A percentile compares a stretch with the other conserved stretches of the same genome.
These are phyloP conservation scores for Arion vulgaris DNA, from an alignment of 1,140 invertebrate species.

Conservation along the genomic window DNA sequence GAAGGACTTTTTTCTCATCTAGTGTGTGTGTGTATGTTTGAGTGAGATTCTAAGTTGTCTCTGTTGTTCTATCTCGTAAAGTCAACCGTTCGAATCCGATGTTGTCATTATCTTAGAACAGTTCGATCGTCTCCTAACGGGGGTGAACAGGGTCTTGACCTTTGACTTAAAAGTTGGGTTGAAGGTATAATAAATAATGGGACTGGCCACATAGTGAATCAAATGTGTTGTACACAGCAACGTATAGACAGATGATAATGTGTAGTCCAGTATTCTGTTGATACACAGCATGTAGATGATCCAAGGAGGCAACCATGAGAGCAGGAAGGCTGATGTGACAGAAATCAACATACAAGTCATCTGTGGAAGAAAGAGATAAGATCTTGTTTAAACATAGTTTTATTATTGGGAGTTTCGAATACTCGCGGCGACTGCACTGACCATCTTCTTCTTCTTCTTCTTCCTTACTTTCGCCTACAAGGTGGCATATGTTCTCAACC, in stretches of 20 bases:
- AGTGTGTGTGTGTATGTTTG: too few relatives aligned
- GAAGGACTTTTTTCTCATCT: too few relatives aligned
- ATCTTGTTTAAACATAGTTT: too few relatives aligned
- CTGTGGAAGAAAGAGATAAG: neutral
- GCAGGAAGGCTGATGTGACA: conserved; percentile 19
- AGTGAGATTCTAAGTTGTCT: too few relatives aligned
- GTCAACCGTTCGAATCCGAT: too few relatives aligned
- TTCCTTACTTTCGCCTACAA: too few relatives aligned
- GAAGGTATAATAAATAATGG: conserved; percentile 21
- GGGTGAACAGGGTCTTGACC: neutral
- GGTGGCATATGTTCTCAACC: too few relatives aligned
- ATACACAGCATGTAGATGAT: conserved; percentile 10
- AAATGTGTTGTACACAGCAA: neutral
- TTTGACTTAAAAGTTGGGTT: conserved; percentile 32
- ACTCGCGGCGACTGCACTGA: too few relatives aligned
- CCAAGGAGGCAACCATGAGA: conserved; percentile 29
- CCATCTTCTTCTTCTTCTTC: too few relatives aligned
- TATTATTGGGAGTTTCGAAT: too few relatives aligned
- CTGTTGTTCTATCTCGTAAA: too few relatives aligned
- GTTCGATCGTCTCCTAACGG: neutral
- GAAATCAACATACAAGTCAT: conserved; percentile 22
- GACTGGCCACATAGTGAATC: conserved; percentile 19
- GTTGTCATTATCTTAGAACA: neutral
- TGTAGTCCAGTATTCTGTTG: neutral
- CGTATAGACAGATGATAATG: neutral